A percentile compares a stretch with the other conserved stretches of the same genome.
These are phyloP conservation scores for Tachycineta bicolor DNA, from an alignment of 2,113 vertebrate species.

Conservation along the genomic window DNA sequence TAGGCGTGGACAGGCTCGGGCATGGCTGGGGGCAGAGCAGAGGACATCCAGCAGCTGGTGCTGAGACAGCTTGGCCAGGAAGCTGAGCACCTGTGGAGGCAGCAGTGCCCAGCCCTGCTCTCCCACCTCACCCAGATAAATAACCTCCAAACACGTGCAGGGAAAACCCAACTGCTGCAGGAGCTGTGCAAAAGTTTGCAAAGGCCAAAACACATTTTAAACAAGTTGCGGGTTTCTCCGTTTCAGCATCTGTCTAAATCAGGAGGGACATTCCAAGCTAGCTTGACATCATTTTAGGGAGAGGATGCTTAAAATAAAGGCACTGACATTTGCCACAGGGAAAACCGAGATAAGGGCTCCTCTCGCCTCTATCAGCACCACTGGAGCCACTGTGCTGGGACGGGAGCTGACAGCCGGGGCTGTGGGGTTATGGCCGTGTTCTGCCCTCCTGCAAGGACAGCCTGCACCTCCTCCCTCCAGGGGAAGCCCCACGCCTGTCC, in stretches of 20 bases:
- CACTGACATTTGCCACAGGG: background rate
- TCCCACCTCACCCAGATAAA: background rate
- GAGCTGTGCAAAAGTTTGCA: background rate
- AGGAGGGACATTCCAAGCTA: background rate
- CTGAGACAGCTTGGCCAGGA: fast-evolving
- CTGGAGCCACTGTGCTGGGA: fast-evolving
- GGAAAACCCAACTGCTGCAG: background rate
- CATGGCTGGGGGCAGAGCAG: constrained; percentile 60
- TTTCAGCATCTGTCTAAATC: background rate
- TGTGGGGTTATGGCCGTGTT: fast-evolving
- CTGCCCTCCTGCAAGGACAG: background rate
- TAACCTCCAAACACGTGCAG: fast-evolving
- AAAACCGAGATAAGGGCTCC: background rate
- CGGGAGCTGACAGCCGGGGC: background rate
- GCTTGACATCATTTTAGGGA: background rate
- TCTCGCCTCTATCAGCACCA: fast-evolving
- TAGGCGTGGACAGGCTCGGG: constrained; percentile 67
- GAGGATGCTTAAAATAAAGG: constrained; percentile 4
- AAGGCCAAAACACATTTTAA: background rate
- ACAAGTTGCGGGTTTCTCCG: fast-evolving
- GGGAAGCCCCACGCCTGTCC: fast-evolving
- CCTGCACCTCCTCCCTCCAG: background rate
- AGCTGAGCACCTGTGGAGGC: background rate
- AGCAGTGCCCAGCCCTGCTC: background rate
- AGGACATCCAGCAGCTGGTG: background rate